Percentiles rank a stretch among this genome's conserved stretches.
Evolutionary conservation across 2,113 vertebrate species (phyloP).

Genomic region (Willisornis vidua): DNA sequence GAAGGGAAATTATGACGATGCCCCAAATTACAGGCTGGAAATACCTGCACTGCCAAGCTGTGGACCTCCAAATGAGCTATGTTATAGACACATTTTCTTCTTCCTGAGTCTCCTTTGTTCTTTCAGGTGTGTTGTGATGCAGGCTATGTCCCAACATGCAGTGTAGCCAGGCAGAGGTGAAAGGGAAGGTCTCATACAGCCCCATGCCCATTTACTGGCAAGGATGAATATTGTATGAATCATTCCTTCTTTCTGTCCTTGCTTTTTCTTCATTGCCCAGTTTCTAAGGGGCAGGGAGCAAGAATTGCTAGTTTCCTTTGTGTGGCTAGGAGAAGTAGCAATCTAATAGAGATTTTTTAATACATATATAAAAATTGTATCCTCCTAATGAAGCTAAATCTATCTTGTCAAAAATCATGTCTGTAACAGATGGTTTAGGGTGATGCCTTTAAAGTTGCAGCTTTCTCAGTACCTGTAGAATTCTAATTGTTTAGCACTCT

Average conservation of each 20-base stretch:
- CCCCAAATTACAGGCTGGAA: conserved; percentile 30
- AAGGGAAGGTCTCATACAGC: background rate
- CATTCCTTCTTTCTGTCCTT: background rate
- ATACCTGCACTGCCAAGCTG: background rate
- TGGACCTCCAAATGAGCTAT: background rate
- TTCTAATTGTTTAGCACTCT: background rate
- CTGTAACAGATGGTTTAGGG: background rate
- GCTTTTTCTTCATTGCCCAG: background rate
- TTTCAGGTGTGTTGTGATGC: background rate
- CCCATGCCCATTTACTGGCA: background rate
- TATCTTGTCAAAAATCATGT: background rate
- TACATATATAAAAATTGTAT: background rate
- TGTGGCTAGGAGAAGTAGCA: background rate
- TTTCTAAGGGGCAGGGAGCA: background rate
- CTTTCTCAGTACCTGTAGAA: background rate
- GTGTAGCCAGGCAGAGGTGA: background rate
- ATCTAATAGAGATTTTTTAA: background rate
- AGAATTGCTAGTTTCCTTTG: background rate
- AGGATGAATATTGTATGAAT: background rate
- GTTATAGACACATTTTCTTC: background rate
- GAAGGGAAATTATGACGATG: background rate
- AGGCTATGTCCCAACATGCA: background rate
- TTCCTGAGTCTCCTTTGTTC: background rate
- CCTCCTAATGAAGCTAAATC: background rate
- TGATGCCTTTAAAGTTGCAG: background rate